Evolutionary conservation across 2,888 invertebrate species (phyloP), one percentile per base, ranked within the genome.

Genomic region (Gastracanthus pulcherrimus): DNA sequence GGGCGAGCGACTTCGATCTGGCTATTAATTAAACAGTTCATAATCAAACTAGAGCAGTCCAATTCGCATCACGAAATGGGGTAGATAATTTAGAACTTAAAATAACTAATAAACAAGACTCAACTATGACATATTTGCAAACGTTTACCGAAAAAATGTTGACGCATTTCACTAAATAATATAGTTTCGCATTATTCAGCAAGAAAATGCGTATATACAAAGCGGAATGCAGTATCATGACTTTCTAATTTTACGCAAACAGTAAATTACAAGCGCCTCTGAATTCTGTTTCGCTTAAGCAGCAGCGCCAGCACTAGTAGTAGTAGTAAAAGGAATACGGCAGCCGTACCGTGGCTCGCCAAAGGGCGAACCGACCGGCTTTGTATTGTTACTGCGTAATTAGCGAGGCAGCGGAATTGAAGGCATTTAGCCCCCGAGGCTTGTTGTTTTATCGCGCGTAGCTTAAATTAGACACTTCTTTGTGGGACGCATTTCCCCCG

Each of bases 401-500:
- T 76, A 76, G 76, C 69, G 34, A 60, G 60, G 34, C 38, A 19
- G 29, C 13, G 67, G 34, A 76, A 69, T 60, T 76, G 69, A 76
- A 69, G 60, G 69, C 69, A 76, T 76, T 69, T 69, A 69, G 69
- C 67, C 31, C 34, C 16, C 2, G 69, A 26, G 29, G 45, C 58
- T 76, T 76, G 76, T 69, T 69, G 76, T 76, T 76, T 76, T 76
- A 76, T 76, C 67, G 58, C 26, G 41, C 23, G 41, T 4, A 19
- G 45, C 26, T 70, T 71, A 71, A 78, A 78, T 71, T 80, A 60
- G 38, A 80, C 36, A 67, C 80, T 80, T 74, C 74, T 80, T 80
- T 78, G 41, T 41, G 55, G 55, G 72, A 66, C 41, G 26, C 64
- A 78, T 78, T 23, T 55, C 26, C 19, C 66, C 7, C 16, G 34